Conservation (phyloP, 2,113 vertebrate genomes). For the Dasyurus viverrinus region DNA sequence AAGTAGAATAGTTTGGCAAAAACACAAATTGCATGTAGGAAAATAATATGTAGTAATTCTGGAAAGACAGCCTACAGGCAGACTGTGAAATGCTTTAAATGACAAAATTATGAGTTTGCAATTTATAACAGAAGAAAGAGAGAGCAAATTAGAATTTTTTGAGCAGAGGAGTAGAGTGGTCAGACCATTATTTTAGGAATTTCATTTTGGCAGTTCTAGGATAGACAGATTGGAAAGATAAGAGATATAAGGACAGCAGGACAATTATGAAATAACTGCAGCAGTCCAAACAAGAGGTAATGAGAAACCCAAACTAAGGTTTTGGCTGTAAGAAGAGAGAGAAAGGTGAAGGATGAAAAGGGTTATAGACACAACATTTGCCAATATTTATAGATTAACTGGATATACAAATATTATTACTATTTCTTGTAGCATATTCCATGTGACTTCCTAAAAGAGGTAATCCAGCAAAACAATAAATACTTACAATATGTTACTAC, state of each 20-base stretch:
- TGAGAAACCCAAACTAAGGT: neutral
- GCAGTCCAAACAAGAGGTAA: neutral
- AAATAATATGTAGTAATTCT: neutral
- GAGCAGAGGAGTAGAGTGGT: neutral
- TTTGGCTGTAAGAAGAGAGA: too few relatives aligned
- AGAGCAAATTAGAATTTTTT: neutral
- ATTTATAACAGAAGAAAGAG: neutral
- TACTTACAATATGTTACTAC: too few relatives aligned
- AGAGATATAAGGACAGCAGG: neutral
- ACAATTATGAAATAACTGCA: neutral
- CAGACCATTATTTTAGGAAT: neutral
- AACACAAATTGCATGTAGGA: neutral
- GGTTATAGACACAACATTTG: too few relatives aligned
- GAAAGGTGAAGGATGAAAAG: too few relatives aligned
- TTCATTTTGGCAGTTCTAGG: neutral
- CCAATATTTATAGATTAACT: too few relatives aligned
- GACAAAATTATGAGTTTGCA: neutral
- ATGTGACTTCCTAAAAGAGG: too few relatives aligned
- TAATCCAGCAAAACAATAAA: too few relatives aligned
- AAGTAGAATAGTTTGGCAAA: neutral
- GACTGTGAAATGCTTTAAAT: neutral
- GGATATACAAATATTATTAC: too few relatives aligned
- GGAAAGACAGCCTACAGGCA: neutral
- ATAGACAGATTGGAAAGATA: neutral
- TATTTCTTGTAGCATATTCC: too few relatives aligned